Evolutionary conservation across 2,797 vertebrate genomes (phyloP).

Genomic region (Pseudopleuronectes americanus): DNA sequence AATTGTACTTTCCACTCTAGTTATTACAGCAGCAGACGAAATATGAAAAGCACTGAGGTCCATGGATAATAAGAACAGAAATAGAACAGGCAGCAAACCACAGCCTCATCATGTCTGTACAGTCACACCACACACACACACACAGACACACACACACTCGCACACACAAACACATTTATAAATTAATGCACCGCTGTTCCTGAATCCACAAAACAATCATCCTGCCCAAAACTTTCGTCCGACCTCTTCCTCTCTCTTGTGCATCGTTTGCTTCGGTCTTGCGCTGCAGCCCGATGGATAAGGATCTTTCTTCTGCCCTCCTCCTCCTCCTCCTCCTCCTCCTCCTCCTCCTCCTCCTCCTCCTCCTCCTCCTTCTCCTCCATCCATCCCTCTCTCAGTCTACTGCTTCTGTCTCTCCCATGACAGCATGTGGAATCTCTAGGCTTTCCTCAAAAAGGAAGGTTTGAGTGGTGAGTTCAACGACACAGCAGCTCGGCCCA

Average conservation of each 20-base stretch:
- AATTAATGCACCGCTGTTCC: slow-evolving; percentile 7
- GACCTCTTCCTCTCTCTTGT: slow-evolving; percentile 13
- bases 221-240: not conserved
- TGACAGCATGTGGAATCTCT: slow-evolving; percentile 22
- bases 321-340: not conserved
- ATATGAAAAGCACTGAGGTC: slow-evolving; percentile 60
- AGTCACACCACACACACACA: slow-evolving; percentile 7
- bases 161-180: not conserved
- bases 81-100: slow-evolving; percentile 49
- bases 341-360: not conserved
- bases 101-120: slow-evolving; percentile 38
- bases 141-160: slow-evolving; percentile 1
- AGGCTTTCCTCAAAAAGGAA: slow-evolving; percentile 1
- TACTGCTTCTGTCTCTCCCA: slow-evolving; percentile 18
- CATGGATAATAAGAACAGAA: slow-evolving; percentile 19
- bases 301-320: slow-evolving; percentile 16
- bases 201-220: slow-evolving; percentile 12
- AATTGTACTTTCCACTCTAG: slow-evolving; percentile 76
- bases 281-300: slow-evolving; percentile 23
- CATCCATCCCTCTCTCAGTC: slow-evolving; percentile 5
- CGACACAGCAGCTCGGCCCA: not conserved
- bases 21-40: slow-evolving; percentile 65
- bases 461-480: slow-evolving; percentile 13
- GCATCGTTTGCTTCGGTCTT: slow-evolving; percentile 35
- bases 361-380: not conserved